Evolutionary conservation across 2,797 vertebrate species (phyloP).

Genomic region (Melanotaenia pygmaea): DNA sequence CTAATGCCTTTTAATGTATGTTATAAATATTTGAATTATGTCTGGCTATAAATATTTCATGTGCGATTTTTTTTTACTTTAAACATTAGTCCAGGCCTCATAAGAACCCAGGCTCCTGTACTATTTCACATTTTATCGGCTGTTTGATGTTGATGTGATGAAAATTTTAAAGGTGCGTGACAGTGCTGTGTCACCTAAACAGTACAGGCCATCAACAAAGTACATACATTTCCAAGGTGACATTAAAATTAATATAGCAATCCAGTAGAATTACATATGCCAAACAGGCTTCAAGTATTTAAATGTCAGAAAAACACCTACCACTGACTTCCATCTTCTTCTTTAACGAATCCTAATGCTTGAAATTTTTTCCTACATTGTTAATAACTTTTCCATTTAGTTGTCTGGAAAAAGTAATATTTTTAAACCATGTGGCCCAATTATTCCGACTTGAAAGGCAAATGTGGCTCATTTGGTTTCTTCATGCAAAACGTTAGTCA

Average conservation of each 20-base stretch:
- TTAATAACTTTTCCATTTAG: constrained; percentile 5
- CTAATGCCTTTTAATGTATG: constrained; percentile 88
- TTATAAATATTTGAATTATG: constrained; percentile 88
- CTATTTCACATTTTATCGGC: constrained; percentile 80
- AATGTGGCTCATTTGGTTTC: constrained; percentile 60
- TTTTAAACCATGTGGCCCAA: constrained; percentile 31
- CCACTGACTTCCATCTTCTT: not conserved
- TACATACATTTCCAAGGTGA: constrained; percentile 26
- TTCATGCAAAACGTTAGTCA: constrained; percentile 57
- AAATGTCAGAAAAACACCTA: not conserved
- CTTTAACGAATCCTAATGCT: constrained; percentile 1
- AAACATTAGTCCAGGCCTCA: constrained; percentile 75
- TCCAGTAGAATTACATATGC: constrained; percentile 11
- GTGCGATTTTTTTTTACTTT: constrained; percentile 78
- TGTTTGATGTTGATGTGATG: constrained; percentile 83
- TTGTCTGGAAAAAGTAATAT: constrained; percentile 29
- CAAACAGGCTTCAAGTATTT: constrained; percentile 9
- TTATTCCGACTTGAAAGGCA: constrained; percentile 54
- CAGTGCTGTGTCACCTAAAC: constrained; percentile 70
- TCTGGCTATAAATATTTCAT: constrained; percentile 82
- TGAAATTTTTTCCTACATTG: not conserved
- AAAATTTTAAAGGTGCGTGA: constrained; percentile 79
- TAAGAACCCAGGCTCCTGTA: constrained; percentile 60
- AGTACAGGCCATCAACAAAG: constrained; percentile 69
- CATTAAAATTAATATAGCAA: constrained; percentile 61